Base-by-base conservation (phyloP, 37 sponge, comb jelly and placozoan genomes). In the Corticium candelabrum region DNA sequence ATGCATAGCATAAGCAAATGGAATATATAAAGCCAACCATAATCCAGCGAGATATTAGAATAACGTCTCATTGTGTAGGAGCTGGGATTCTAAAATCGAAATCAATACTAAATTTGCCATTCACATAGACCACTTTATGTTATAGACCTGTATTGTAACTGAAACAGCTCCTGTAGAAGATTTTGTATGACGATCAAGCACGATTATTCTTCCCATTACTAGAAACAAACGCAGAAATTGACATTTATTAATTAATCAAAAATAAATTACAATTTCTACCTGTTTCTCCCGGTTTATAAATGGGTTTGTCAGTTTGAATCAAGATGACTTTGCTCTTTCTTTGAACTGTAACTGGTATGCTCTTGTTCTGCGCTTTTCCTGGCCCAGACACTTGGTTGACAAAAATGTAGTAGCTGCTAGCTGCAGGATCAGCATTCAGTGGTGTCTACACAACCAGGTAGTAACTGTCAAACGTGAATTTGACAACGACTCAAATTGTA, bases 221-320 rank as follows among this genome's bases (percentile, higher is more conserved):
- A 50, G 21, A 50, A 50, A n/a, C n/a, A n/a, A n/a, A n/a, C n/a
- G n/a, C 11, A 50, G 11, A 50, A 50, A 50, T 27, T 27, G 15
- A 50, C 62, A 50, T 21, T 11, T 11, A 27, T 50, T 50, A 50
- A 11, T 50, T 21, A 11, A 11, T n/a, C n/a, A n/a, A n/a, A n/a
- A 50, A 21, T 27, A 21, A 27, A 27, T 50, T 50, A 11, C 62
- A 50, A 11, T 50, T 11, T 21, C 15, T 21, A 50, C 62, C 62
- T 50, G 77, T 76, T 7, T 76, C 30, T 11, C 77, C 77, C 11
- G 77, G 77, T 21, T 35, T 5, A 67, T 76, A 76, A n/a, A 35
- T 35, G 67, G 56, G 30, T 35, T 76, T 76, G 68, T 76, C 77
- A 11, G 77, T 76, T 35, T 76, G 77, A 11, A 76, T n/a, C 27